Base-by-base conservation (phyloP, 2,113 vertebrate genomes). In the Zootoca vivipara region DNA sequence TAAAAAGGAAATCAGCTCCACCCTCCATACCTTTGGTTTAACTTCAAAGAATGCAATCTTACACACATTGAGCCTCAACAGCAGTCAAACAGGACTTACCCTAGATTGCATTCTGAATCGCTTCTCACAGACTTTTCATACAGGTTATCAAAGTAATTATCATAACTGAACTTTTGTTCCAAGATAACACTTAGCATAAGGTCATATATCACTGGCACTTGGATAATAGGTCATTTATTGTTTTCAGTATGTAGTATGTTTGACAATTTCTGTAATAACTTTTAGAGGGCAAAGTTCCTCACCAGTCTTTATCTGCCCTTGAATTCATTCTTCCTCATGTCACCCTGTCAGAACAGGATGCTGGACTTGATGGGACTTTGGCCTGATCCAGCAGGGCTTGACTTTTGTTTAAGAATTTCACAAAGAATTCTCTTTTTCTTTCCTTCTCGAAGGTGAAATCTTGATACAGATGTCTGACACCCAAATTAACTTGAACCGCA, bases 391-490 rank as follows among this genome's bases (percentile, higher is more conserved):
- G 16, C 58, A 62, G 58, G 58, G 58, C 58, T 20, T 20, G 13
- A 20, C 13, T 62, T 15, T 62, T 20, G 7, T 4, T 65, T 6
- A n/a, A 65, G 58, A 67, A 22, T 24, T 67, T 28, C 3, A 12
- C 0, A 0, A 87, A 86, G 35, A 93, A 90, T 73, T 40, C 85
- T 94, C 80, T 35, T 1, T 89, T 65, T 90, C 40, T 93, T 87
- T 84, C 35, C 4, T 28, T 7, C 28, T 78, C 12, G 56, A 85
- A 99, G 99, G 99, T 88, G 97, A 99, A 64, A 97, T 99, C 93
- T 93, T 99, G 87, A 95, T 99, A 89, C 98, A 98, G 96, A 98
- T 99, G 94, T 97, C 98, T 0, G 96, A 98, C 82, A 98, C 89
- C 3, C 99, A 99, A 87, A 96, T 96, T 77, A 97, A 95, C 89